A percentile compares a stretch with the other conserved stretches of the same genome.
Conservation (phyloP, 2,888 invertebrate species). For the Imbricaverruca yamaguchii region DNA sequence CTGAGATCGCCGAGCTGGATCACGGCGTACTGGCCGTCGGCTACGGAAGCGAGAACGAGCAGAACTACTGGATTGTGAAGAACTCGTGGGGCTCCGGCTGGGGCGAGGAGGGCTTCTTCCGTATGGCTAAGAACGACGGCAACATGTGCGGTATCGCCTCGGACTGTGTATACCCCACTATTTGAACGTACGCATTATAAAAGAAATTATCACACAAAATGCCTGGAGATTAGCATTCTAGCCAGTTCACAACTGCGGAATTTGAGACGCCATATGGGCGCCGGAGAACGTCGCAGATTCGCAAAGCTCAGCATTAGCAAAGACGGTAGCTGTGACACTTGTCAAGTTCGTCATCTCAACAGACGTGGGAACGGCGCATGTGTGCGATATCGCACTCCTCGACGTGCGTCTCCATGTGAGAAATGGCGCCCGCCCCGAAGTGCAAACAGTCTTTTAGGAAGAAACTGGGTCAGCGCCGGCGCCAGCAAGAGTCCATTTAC, state of each 20-base stretch:
- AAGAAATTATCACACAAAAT: too few species aligned
- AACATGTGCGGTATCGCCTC: conserved; percentile 20
- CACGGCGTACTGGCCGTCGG: conserved; percentile 17
- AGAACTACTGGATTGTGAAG: conserved; percentile 13
- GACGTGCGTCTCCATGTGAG: too few species aligned
- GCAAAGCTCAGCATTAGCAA: too few species aligned
- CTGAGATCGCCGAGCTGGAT: background rate
- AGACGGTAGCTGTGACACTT: background rate
- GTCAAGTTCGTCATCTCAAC: background rate
- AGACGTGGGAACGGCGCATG: background rate
- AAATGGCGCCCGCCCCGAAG: too few species aligned
- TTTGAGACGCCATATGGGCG: too few species aligned
- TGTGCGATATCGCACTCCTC: too few species aligned
- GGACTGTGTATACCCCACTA: background rate
- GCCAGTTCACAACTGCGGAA: too few species aligned
- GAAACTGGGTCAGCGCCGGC: too few species aligned
- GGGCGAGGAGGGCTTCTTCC: conserved; percentile 18
- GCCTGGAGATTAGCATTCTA: too few species aligned
- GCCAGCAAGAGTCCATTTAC: too few species aligned
- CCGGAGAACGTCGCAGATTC: too few species aligned
- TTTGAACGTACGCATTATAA: background rate
- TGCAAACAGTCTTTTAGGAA: too few species aligned
- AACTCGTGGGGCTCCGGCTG: conserved; percentile 8
- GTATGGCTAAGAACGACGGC: background rate
- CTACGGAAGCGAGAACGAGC: background rate